Evolutionary conservation across 2,113 vertebrate species (phyloP).

Genomic region (Ancistrus triradiatus): DNA sequence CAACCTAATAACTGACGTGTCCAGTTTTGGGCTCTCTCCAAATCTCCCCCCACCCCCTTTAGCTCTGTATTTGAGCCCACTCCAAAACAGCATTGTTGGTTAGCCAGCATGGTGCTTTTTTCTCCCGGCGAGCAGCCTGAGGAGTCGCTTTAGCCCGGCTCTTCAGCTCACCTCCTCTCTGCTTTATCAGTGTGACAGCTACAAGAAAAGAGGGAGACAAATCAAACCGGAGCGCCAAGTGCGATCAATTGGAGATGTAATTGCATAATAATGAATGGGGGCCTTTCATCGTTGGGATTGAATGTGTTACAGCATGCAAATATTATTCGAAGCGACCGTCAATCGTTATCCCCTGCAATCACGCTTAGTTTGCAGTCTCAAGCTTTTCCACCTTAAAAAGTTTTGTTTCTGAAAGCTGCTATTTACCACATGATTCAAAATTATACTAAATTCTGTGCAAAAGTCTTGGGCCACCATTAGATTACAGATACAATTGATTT

Average conservation of each 20-base stretch:
- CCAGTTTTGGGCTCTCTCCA: slow-evolving; percentile 50
- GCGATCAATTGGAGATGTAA: slow-evolving; percentile 58
- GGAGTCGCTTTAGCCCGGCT: slow-evolving; percentile 48
- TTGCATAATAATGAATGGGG: slow-evolving; percentile 44
- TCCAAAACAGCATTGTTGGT: slow-evolving; percentile 69
- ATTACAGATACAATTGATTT: too few species aligned
- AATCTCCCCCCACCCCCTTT: slow-evolving; percentile 28
- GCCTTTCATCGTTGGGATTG: neutral
- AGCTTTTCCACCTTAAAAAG: too few species aligned
- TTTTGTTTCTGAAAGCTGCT: too few species aligned
- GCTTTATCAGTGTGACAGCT: slow-evolving; percentile 62
- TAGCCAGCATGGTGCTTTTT: slow-evolving; percentile 69
- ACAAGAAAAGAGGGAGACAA: slow-evolving; percentile 57
- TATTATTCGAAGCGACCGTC: neutral
- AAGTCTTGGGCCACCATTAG: too few species aligned
- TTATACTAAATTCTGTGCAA: too few species aligned
- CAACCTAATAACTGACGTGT: slow-evolving; percentile 68
- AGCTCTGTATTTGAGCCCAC: slow-evolving; percentile 60
- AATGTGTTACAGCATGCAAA: slow-evolving; percentile 9
- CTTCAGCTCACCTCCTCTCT: slow-evolving; percentile 58
- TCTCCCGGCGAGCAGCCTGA: slow-evolving; percentile 44
- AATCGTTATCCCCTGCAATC: neutral
- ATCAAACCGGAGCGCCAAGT: slow-evolving; percentile 38
- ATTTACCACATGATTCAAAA: too few species aligned
- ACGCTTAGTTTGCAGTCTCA: too few species aligned